Percentiles rank a stretch among this genome's conserved stretches.
Evolutionary conservation across 2,888 invertebrate species (phyloP).

Genomic region (Tetranychus truncatus): DNA sequence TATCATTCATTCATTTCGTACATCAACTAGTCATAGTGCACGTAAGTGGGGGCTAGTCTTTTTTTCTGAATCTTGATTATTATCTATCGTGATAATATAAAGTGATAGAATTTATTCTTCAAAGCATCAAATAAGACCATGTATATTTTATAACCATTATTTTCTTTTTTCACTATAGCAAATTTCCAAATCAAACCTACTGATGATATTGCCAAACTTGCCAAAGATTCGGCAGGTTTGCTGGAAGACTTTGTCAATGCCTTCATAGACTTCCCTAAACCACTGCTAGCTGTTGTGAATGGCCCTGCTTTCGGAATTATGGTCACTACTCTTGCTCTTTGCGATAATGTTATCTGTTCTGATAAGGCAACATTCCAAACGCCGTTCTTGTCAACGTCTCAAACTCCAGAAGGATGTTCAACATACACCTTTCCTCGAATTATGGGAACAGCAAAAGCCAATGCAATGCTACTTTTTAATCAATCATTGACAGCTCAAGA

Average conservation of each 20-base stretch:
- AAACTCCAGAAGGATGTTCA: slow-evolving; percentile 76
- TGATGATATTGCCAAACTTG: slow-evolving; percentile 30
- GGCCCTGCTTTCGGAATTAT: slow-evolving; percentile 85
- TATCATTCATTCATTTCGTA: too few relatives aligned
- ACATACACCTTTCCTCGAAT: slow-evolving; percentile 63
- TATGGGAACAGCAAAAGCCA: slow-evolving; percentile 47
- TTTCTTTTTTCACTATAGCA: neutral
- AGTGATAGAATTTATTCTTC: too few relatives aligned
- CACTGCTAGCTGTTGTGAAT: slow-evolving; percentile 69
- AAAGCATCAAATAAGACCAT: too few relatives aligned
- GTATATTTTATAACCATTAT: too few relatives aligned
- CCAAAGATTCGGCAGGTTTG: slow-evolving; percentile 30
- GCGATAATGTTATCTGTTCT: slow-evolving; percentile 72
- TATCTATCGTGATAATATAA: too few relatives aligned
- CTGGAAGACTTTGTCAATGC: slow-evolving; percentile 41
- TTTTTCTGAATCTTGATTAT: too few relatives aligned
- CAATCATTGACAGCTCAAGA: slow-evolving; percentile 58
- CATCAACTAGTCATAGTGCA: too few relatives aligned
- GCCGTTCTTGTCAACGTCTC: slow-evolving; percentile 65
- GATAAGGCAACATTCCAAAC: slow-evolving; percentile 71
- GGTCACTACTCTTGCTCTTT: slow-evolving; percentile 61
- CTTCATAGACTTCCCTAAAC: slow-evolving; percentile 69
- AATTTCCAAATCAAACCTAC: neutral
- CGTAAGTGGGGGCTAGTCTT: too few relatives aligned
- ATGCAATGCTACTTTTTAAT: slow-evolving; percentile 45